Base-by-base conservation (phyloP, 2,113 vertebrate species). In the Mellivora capensis region DNA sequence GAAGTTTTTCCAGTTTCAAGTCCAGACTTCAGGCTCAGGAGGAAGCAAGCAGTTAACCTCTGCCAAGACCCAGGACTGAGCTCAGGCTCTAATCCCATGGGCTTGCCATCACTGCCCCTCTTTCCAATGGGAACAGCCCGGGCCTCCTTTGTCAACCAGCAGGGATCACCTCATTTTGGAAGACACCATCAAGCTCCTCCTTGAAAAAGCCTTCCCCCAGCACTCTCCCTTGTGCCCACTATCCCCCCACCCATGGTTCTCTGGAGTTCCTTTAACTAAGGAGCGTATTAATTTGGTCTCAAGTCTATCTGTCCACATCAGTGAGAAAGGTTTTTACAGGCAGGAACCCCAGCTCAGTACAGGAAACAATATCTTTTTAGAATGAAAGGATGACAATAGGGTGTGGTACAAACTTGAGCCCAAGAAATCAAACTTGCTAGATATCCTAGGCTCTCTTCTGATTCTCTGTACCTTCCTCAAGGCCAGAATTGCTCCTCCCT, bases 401-500 rank as follows among this genome's bases (percentile, higher is more conserved):
- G 7, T 85, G 8, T 86, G 0, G 31, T 62, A 18, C n/a, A 87
- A 15, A 54, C 10, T 91, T 87, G 10, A 84, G 87, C 83, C 84
- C 90, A 87, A 57, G 31, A 81, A 95, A 95, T 83, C 29, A 64
- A 49, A 84, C 79, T 91, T 87, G 54, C 52, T 62, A 77, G 90
- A 90, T 85, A 96, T 54, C 17, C n/a, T 71, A 18, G 79, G 11
- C 13, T 76, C 25, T 87, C 86, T 67, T 59, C 79, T 62, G 21
- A 57, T 77, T 84, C 74, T 92, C 84, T 76, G 3, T 25, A 94
- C 14, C 23, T 85, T 93, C 69, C 95, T 47, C 5, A 18, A 57
- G 39, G 96, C 76, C 77, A 90, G 84, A 83, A 87, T 83, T 72
- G 13, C 37, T 92, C 95, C 89, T 94, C 80, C 69, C 52, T 87